Evolutionary conservation across 2,797 vertebrate genomes (phyloP), one percentile per base, ranked within the genome.

Genomic region (Pipistrellus kuhlii): DNA sequence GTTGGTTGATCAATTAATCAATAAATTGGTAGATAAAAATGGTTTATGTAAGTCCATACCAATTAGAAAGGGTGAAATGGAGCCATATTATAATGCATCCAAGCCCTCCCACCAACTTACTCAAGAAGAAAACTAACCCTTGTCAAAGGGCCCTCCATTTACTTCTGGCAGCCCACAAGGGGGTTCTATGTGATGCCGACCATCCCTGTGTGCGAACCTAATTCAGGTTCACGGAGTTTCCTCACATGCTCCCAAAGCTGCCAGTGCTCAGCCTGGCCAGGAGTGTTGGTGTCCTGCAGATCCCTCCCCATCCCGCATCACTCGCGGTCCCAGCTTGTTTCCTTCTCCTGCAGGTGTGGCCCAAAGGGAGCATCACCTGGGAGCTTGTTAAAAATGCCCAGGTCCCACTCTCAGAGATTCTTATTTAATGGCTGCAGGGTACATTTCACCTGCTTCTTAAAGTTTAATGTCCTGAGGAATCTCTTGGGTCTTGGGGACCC

Each of bases 221-320:
- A 72, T 25, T 13, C 32, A 64, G 41, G 4, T 46, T 55, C 46
- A 0, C n/a, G 23, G 25, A 6, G 9, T 48, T 55, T 53, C 53
- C 38, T 57, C 8, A 14, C 46, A 27, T 4, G 3, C 12, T 48
- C 82, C 75, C 51, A 38, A 32, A 5, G 18, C 8, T 73, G 35
- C 9, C 21, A 12, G 27, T 48, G 46, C 44, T 32, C 68, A 48
- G 84, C 68, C 57, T 51, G 8, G 25, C 64, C 13, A 1, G 4
- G n/a, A 38, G 10, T 5, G 6, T 9, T 4, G 18, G 41, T 8
- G 1, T 14, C 10, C 4, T 12, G 46, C 14, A 66, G 53, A 32
- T 3, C 6, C 25, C 9, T 41, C 21, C 12, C 12, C 25, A 25
- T 3, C 44, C 51, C 17, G 0, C 13, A 4, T 23, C 7, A n/a